Base-by-base conservation (phyloP, 2,888 invertebrate genomes). In the Argyresthia albistria region DNA sequence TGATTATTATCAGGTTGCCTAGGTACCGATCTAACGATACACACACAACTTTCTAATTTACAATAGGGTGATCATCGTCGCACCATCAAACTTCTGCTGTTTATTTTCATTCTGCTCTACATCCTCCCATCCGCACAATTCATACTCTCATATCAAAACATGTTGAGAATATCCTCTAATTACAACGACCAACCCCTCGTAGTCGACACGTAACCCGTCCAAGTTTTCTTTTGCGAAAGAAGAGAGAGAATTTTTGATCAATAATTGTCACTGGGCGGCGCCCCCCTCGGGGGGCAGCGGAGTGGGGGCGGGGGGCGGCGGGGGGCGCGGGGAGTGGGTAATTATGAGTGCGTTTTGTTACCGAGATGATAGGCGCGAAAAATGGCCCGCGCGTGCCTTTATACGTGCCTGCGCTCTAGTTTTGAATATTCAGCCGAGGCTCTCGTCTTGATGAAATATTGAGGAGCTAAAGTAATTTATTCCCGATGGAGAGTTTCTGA, bases 161-260 rank as follows among this genome's bases (percentile, higher is more conserved):
- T 46, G 14, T 37, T 43, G 42, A 50, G 46, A 71, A 74, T 73
- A 67, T 59, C 6, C 72, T 74, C 73, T 83, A 86, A 86, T 81
- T 83, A 76, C 76, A 80, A 86, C 66, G 80, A 83, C 76, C 86
- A 87, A 86, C 69, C 67, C 69, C 67, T 58, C 70, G 65, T 73
- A 73, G 82, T 77, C 78, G 77, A 81, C 84, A 86, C 87, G 81
- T 86, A 87, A 87, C 87, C 86, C 87, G 87, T 87, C 87, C 87
- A 86, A 87, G 87, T 87, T 87, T 87, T 86, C 87, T 87, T 87
- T 87, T 86, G 86, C 87, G 84, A 87, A 87, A 87, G 87, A 87
- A 87, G 87, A 89, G 89, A 89, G 90, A 89, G 90, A 90, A 90
- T 90, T 89, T 89, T 89, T 90, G 90, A 90, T 90, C 90, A 89